These are phyloP conservation scores for Lepidurus couesii DNA, from an alignment of 1,140 invertebrate genomes.

Conservation along the genomic window DNA sequence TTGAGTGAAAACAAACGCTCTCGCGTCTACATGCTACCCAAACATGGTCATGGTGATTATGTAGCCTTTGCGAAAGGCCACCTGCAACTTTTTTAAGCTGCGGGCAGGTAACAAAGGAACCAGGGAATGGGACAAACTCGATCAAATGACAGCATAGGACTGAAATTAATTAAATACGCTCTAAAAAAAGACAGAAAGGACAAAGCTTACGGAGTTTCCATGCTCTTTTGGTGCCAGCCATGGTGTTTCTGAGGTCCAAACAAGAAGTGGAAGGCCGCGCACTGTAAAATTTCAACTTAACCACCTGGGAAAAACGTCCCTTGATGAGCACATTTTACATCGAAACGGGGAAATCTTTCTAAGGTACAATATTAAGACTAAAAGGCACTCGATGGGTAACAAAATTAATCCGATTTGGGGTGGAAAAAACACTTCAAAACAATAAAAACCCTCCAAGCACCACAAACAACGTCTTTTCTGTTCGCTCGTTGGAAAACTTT, in stretches of 20 bases:
- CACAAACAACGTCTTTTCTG: background rate
- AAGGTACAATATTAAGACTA: background rate
- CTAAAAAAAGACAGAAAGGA: background rate
- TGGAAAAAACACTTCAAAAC: constrained; percentile 11
- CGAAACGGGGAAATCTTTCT: background rate
- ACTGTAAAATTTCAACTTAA: background rate
- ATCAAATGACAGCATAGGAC: background rate
- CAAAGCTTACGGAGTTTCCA: background rate
- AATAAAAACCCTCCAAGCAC: background rate
- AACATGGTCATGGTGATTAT: constrained; percentile 17
- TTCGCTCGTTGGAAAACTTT: background rate
- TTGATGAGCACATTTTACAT: background rate
- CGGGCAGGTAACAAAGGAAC: background rate
- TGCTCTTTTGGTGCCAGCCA: background rate
- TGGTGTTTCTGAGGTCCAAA: background rate
- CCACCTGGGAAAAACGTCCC: background rate
- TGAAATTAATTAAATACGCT: background rate
- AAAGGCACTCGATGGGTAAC: background rate
- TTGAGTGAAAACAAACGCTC: constrained; percentile 19
- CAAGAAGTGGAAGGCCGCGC: background rate
- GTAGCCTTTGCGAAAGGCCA: constrained; percentile 14
- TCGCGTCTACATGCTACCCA: background rate
- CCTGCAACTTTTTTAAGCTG: background rate
- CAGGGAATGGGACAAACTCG: background rate
- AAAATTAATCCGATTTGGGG: background rate